Base-by-base conservation (phyloP, 2,888 invertebrate species). In the Agrypnus murinus region DNA sequence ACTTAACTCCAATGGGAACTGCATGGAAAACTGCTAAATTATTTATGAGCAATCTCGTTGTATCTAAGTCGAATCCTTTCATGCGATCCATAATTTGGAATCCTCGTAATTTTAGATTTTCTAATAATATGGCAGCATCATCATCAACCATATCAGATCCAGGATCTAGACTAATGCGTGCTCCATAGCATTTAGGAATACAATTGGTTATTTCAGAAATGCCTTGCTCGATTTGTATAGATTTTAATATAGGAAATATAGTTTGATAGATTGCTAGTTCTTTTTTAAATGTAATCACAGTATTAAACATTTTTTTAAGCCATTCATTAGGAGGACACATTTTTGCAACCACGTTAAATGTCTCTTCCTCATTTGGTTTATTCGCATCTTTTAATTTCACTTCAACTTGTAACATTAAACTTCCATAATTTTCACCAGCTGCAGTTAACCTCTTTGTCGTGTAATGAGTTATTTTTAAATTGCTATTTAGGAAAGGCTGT, bases 361-460 rank as follows among this genome's bases (percentile, higher is more conserved):
- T 80, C 65, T 86, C 82, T 38, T 65, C 60, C 9, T 36, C n/a
- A 0, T 3, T 10, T 10, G 14, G n/a, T 12, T 76, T 69, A 15
- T 66, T 55, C 8, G 36, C 45, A 43, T 80, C 78, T 65, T 74
- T 65, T 8, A 86, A 67, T 66, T 79, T 81, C 0, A 86, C 15
- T 34, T 77, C 75, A 1, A 82, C 76, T 0, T 84, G 81, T 0
- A 89, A 75, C 80, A 90, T 89, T 0, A 87, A 79, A 74, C 90
- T 89, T 0, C 89, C 89, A 77, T 89, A 90, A 78, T 90, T 90
- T 74, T 90, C 90, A 1, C 90, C 90, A 0, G 87, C 85, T 14
- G 86, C 86, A 38, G 87, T 86, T 12, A 88, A 78, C 70, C 82
- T 82, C 12, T 80, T 79, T 14, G 83, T 81, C 12, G 77, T 75